These are phyloP conservation scores for Sakesphorus luctuosus DNA, from an alignment of 2,113 vertebrate genomes.

Conservation along the genomic window DNA sequence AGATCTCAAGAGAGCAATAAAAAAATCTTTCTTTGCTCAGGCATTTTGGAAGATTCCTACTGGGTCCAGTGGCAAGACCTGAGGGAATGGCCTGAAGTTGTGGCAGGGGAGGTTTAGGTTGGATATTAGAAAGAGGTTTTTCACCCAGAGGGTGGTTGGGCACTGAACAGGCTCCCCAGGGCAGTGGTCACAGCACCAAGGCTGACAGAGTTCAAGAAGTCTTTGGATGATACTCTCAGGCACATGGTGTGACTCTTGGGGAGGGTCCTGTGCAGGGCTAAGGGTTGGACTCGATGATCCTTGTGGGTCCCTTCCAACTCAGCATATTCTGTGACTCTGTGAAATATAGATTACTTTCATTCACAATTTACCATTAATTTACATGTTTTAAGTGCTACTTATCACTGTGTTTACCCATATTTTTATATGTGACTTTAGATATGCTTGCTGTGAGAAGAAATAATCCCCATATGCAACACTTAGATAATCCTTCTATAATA, in stretches of 20 bases:
- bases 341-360: not conserved
- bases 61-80: not conserved
- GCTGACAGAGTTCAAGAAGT: not conserved
- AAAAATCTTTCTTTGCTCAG: not conserved
- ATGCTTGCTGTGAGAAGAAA: not conserved
- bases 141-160: not conserved
- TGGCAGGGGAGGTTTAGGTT: not conserved
- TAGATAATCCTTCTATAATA: not conserved
- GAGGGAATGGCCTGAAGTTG: not conserved
- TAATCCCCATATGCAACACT: not conserved
- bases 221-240: not conserved
- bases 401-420: not conserved
- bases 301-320: not conserved
- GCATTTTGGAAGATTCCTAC: not conserved
- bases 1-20: not conserved
- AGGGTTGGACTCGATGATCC: not conserved
- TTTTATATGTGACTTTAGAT: not conserved
- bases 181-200: not conserved
- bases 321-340: not conserved
- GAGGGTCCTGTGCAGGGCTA: not conserved
- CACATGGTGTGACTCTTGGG: not conserved
- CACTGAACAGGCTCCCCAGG: not conserved
- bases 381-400: not conserved
- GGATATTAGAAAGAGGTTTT: not conserved
- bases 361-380: not conserved